phyloP scores from a whole-genome alignment of 2,888 invertebrate genomes.

The Hofmannophila pseudospretella region DNA sequence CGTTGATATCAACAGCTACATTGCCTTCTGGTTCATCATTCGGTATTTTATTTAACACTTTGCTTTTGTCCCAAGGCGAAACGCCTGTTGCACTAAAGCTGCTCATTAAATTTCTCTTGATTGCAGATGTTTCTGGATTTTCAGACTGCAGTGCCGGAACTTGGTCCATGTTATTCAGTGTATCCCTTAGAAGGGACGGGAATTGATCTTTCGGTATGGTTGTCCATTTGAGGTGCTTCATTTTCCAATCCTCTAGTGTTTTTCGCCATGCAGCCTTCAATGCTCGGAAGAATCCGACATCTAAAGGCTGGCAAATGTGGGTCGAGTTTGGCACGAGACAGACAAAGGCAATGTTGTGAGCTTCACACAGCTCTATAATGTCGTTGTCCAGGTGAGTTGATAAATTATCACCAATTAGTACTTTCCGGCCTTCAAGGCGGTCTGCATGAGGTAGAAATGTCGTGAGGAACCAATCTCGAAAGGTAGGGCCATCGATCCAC shows the following conservation, averaged over 20 bases:
- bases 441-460: slow-evolving; percentile 9
- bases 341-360: slow-evolving; percentile 15
- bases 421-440: slow-evolving; percentile 8
- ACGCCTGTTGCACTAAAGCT: slow-evolving; percentile 9
- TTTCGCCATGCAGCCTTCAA: slow-evolving; percentile 11
- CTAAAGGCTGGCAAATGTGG: slow-evolving; percentile 12
- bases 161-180: slow-evolving; percentile 8
- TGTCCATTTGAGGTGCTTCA: slow-evolving; percentile 6
- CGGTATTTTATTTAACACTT: slow-evolving; percentile 7
- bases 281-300: slow-evolving; percentile 12
- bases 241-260: slow-evolving; percentile 11
- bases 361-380: slow-evolving; percentile 11
- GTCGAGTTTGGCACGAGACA: slow-evolving; percentile 16
- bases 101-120: slow-evolving; percentile 7
- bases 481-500: slow-evolving; percentile 11
- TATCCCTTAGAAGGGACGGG: slow-evolving; percentile 7
- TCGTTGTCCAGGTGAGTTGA: slow-evolving; percentile 15
- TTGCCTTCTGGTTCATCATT: slow-evolving; percentile 4
- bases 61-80: slow-evolving; percentile 3
- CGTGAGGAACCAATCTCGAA: too few relatives aligned
- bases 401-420: slow-evolving; percentile 18
- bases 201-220: slow-evolving; percentile 11
- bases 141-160: slow-evolving; percentile 9
- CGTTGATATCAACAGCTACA: too few relatives aligned
- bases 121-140: slow-evolving; percentile 3